Conservation (phyloP, 2,888 invertebrate species). For the Sussaba pulchella region DNA sequence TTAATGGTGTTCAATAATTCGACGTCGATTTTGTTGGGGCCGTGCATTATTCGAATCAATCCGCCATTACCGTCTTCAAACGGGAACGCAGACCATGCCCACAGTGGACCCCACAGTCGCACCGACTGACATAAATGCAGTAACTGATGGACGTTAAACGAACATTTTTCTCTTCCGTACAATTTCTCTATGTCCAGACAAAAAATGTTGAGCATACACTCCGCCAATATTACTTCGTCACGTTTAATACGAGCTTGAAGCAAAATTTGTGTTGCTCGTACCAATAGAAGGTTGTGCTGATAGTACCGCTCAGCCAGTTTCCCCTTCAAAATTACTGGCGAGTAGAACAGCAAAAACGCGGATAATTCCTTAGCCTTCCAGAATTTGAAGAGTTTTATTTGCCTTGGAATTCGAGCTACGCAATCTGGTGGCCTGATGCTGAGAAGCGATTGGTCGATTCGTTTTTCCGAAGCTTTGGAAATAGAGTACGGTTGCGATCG, state of each 20-base stretch:
- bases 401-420: slow-evolving; percentile 20
- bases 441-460: slow-evolving; percentile 19
- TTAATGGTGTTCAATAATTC: slow-evolving; percentile 54
- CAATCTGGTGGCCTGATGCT: slow-evolving; percentile 42
- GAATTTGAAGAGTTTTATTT: slow-evolving; percentile 17
- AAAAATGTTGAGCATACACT: slow-evolving; percentile 41
- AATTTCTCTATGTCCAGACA: slow-evolving; percentile 14
- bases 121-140: slow-evolving; percentile 29
- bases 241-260: slow-evolving; percentile 5
- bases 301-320: slow-evolving; percentile 12
- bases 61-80: slow-evolving; percentile 58
- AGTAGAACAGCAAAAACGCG: slow-evolving; percentile 34
- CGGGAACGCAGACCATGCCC: slow-evolving; percentile 57
- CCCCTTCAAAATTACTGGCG: slow-evolving; percentile 36
- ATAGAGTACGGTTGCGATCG: slow-evolving; percentile 30
- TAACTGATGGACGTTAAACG: slow-evolving; percentile 51
- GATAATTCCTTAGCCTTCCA: slow-evolving; percentile 42
- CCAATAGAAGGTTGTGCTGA: slow-evolving; percentile 39
- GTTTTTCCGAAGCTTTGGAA: slow-evolving; percentile 19
- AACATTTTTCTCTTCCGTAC: slow-evolving; percentile 53
- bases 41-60: slow-evolving; percentile 39
- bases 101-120: slow-evolving; percentile 47
- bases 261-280: slow-evolving; percentile 17
- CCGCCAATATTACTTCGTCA: slow-evolving; percentile 38
- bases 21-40: slow-evolving; percentile 53